Percentiles rank a stretch among this genome's conserved stretches.
Evolutionary conservation across 1,140 invertebrate genomes (phyloP).

Genomic region (Propsilocerus akamusi): DNA sequence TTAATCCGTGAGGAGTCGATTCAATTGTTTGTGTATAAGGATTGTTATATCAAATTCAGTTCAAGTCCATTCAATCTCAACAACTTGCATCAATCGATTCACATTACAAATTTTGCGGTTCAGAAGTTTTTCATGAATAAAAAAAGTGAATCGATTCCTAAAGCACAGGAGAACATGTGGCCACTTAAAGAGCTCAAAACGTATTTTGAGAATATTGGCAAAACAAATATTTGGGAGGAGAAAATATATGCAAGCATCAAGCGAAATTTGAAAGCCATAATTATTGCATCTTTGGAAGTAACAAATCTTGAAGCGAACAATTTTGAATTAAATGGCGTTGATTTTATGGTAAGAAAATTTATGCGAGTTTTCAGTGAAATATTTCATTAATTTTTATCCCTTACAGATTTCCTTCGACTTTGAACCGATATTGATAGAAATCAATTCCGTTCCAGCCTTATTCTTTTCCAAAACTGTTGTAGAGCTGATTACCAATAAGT

Average conservation of each 20-base stretch:
- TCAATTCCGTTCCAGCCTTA: background rate
- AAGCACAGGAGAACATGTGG: slow-evolving; percentile 1
- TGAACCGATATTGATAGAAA: background rate
- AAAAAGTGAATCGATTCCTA: background rate
- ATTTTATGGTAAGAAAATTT: background rate
- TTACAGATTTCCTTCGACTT: background rate
- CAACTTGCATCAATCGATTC: background rate
- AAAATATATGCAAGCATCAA: slow-evolving; percentile 2
- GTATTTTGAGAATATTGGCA: background rate
- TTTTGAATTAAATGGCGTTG: background rate
- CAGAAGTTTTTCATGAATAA: background rate
- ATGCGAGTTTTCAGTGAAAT: background rate
- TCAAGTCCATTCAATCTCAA: background rate
- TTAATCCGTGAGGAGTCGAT: background rate
- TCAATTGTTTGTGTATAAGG: background rate
- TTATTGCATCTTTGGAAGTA: background rate
- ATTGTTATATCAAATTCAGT: slow-evolving; percentile 1
- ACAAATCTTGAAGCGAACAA: background rate
- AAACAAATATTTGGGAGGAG: background rate
- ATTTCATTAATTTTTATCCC: background rate
- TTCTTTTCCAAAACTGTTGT: background rate
- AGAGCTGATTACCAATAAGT: background rate
- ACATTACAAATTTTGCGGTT: background rate
- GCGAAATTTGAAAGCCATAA: background rate
- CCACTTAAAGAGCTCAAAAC: background rate